Conservation (phyloP, 2,113 vertebrate species). For the Sinocyclocheilus maitianheensis region DNA sequence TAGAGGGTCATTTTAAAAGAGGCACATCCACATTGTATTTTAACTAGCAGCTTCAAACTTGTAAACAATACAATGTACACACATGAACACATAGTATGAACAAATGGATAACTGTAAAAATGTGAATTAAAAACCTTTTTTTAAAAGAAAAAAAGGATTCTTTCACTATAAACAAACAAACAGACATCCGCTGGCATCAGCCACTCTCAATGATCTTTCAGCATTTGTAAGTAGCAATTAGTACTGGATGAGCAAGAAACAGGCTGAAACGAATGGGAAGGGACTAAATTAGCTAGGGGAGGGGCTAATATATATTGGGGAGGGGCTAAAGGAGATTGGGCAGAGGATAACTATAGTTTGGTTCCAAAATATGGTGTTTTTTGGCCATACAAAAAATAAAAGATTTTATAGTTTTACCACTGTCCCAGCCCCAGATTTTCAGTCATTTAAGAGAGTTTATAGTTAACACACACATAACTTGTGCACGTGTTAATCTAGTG, state of each 20-base stretch:
- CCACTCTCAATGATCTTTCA: too few species aligned
- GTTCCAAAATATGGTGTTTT: not conserved
- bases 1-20: not conserved
- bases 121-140: too few species aligned
- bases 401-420: not conserved
- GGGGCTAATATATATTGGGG: not conserved
- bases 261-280: too few species aligned
- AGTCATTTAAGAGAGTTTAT: constrained; percentile 1
- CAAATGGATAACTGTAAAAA: not conserved
- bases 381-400: not conserved
- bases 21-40: not conserved
- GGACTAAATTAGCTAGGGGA: not conserved
- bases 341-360: not conserved
- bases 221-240: too few species aligned
- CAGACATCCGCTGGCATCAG: too few species aligned
- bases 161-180: too few species aligned
- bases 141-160: too few species aligned
- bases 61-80: too few species aligned
- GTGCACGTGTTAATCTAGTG: not conserved
- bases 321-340: not conserved
- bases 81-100: not conserved
- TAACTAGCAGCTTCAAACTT: not conserved
- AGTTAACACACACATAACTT: not conserved
- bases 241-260: too few species aligned
- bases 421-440: not conserved